Evolutionary conservation across 1,140 invertebrate species (phyloP), one percentile per base, ranked within the genome.

Genomic region (Megalopta genalis): DNA sequence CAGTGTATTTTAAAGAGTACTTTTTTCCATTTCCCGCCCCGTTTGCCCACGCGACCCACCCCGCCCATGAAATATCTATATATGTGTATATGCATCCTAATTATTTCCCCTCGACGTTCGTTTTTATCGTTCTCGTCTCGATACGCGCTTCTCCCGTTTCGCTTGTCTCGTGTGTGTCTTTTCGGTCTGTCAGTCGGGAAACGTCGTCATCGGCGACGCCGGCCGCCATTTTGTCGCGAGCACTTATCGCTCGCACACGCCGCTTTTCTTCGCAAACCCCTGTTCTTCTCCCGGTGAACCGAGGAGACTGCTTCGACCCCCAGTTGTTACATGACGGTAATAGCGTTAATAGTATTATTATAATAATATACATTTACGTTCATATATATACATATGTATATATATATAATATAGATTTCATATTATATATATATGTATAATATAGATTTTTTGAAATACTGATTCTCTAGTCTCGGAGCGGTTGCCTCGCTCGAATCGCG

Each of bases 381-480:
- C 67, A 46, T 72, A 62, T 85, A 46, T 46, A 39, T 71, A 59
- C 85, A 85, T 85, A 84, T 46, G 37, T 71, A 59, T 86, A 84
- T 46, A 39, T 71, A 59, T 86, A 85, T 85, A 84, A 81, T 82
- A 83, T 81, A 86, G 84, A 84, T 80, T 81, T 86, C 18, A 18
- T 54, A 21, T n/a, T n/a, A n/a, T 6, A n/a, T 18, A 54, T 57
- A 23, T 85, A 69, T 71, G 85, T 57, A 65, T 54, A 54, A 82
- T 68, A 79, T 64, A 82, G 87, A 87, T 77, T 59, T 85, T 77
- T 84, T 88, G 86, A 91, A 92, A 92, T 92, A 92, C 91, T 92
- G 91, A 90, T 92, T 91, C 76, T 88, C 87, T 90, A 91, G 88
- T 90, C 81, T 82, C 78, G 85, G 72, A 62, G 84, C 84, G 86